These are phyloP conservation scores for Falco columbarius DNA, from an alignment of 2,797 vertebrate genomes.

Conservation along the genomic window DNA sequence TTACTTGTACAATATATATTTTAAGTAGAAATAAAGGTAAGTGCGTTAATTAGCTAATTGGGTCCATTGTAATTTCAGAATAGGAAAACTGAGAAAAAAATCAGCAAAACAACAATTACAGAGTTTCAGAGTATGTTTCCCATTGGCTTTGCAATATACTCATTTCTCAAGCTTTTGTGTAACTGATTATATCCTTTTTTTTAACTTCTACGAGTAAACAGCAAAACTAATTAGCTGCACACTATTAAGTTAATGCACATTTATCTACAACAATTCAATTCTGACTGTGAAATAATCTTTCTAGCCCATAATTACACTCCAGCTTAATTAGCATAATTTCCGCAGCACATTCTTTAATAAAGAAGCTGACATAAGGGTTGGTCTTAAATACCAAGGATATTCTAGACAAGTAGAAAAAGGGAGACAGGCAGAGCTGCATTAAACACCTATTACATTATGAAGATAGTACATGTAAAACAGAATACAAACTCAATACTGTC, in stretches of 20 bases:
- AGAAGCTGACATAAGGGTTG: constrained; percentile 67
- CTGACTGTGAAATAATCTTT: constrained; percentile 80
- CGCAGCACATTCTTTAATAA: constrained; percentile 74
- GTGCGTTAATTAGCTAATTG: constrained; percentile 45
- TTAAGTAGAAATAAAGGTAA: constrained; percentile 50
- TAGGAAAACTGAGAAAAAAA: neutral
- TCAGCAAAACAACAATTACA: constrained; percentile 39
- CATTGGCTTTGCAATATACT: constrained; percentile 17
- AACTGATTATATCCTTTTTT: constrained; percentile 65
- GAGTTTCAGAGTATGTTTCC: neutral
- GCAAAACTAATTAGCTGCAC: constrained; percentile 79
- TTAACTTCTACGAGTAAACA: constrained; percentile 71
- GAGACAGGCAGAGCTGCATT: constrained; percentile 6
- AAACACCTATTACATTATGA: neutral
- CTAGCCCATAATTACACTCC: constrained; percentile 80
- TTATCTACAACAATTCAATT: constrained; percentile 83
- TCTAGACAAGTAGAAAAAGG: constrained; percentile 33
- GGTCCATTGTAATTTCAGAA: constrained; percentile 40
- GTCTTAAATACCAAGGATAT: constrained; percentile 65
- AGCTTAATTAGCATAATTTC: constrained; percentile 80
- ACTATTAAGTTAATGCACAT: constrained; percentile 81
- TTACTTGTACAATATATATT: constrained; percentile 3
- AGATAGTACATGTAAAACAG: neutral
- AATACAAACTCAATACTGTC: neutral
- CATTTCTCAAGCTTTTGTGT: constrained; percentile 7